These are phyloP conservation scores for Xanthia togata DNA, from an alignment of 2,888 invertebrate species.

Conservation along the genomic window DNA sequence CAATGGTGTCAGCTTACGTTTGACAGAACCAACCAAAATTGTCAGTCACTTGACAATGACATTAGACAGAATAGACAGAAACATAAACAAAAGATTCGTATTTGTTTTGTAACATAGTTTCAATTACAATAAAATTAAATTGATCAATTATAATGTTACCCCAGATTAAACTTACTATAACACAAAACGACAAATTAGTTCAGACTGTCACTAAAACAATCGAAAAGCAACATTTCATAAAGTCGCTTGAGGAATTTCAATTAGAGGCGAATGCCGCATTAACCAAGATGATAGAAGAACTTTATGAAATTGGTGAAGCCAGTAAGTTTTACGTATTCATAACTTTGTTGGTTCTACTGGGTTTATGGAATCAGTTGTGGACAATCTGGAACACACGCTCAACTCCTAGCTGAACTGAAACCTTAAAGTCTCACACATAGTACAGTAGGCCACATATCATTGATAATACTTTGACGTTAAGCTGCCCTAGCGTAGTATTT, in stretches of 20 bases:
- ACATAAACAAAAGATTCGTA: not conserved
- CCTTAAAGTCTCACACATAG: not conserved
- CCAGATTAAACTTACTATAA: conserved; percentile 77
- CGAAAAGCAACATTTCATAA: conserved; percentile 70
- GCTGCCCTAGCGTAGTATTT: not conserved
- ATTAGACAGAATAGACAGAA: too few species aligned
- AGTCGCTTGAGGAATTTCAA: conserved; percentile 80
- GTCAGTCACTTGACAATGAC: not conserved
- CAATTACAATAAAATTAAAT: too few species aligned
- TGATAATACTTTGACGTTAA: not conserved
- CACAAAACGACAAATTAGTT: conserved; percentile 73
- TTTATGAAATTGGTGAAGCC: conserved; percentile 62
- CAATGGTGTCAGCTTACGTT: not conserved
- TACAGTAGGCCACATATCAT: not conserved
- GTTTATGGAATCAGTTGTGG: not conserved
- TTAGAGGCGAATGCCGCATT: conserved; percentile 76
- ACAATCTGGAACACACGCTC: not conserved
- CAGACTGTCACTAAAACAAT: conserved; percentile 72
- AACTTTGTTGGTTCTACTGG: not conserved
- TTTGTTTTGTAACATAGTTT: not conserved
- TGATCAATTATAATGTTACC: conserved; percentile 44
- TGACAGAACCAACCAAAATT: not conserved
- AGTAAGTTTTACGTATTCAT: conserved; percentile 33
- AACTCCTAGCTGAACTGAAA: not conserved
- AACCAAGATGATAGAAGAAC: conserved; percentile 78